Evolutionary conservation across 2,888 invertebrate species (phyloP).

Genomic region (Amphipoea oculea): DNA sequence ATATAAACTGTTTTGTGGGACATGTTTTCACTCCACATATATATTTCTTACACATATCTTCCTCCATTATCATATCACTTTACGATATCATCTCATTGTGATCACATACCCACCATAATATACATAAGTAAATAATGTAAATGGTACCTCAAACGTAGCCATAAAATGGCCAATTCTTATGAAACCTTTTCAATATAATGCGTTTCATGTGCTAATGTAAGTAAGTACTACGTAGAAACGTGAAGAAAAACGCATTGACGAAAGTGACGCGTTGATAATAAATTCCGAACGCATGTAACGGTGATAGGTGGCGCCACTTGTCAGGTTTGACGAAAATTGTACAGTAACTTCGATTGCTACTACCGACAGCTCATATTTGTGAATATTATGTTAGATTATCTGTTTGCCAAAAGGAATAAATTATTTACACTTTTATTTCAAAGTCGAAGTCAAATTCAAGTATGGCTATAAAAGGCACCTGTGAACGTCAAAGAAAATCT

Average conservation of each 20-base stretch:
- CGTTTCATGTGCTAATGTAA: conserved; percentile 38
- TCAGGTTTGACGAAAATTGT: conserved; percentile 20
- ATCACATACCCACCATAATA: conserved; percentile 17
- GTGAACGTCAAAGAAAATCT: not conserved
- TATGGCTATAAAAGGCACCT: not conserved
- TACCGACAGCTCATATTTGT: not conserved
- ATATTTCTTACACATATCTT: conserved; percentile 12
- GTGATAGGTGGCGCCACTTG: conserved; percentile 35
- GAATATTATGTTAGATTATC: not conserved
- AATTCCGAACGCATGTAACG: conserved; percentile 13
- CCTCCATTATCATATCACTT: conserved; percentile 36
- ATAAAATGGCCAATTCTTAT: conserved; percentile 34
- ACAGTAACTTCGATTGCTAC: not conserved
- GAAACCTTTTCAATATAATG: conserved; percentile 42
- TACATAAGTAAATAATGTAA: conserved; percentile 33
- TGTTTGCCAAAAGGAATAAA: not conserved
- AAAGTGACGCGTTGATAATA: conserved; percentile 32
- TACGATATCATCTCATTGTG: conserved; percentile 27
- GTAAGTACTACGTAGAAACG: conserved; percentile 7
- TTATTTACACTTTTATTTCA: not conserved
- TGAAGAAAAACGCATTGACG: conserved; percentile 30
- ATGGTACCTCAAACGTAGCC: conserved; percentile 6
- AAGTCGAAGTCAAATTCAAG: not conserved
- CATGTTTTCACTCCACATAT: conserved; percentile 5
- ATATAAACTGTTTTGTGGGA: conserved; percentile 35